Conservation (phyloP, 2,888 invertebrate genomes). For the Drosophila niveifrons region DNA sequence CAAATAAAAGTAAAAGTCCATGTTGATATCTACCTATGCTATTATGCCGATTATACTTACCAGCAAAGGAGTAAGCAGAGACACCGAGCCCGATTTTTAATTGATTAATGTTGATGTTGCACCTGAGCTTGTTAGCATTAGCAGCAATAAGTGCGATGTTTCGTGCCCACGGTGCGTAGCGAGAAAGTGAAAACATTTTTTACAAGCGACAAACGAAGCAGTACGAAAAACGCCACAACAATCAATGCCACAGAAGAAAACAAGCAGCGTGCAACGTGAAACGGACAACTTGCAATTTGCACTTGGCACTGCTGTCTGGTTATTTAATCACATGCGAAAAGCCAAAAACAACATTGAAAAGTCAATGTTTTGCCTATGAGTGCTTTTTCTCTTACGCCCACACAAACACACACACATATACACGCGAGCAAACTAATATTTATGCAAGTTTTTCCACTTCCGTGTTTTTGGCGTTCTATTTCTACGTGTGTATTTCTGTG, state of each 20-base stretch:
- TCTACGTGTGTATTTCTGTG: conserved; percentile 21
- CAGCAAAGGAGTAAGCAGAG: conserved; percentile 55
- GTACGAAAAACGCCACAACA: conserved; percentile 24
- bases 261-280: conserved; percentile 13
- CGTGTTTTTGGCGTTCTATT: conserved; percentile 66
- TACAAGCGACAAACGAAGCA: conserved; percentile 53
- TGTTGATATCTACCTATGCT: neutral
- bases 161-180: conserved; percentile 70
- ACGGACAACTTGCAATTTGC: conserved; percentile 44
- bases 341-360: conserved; percentile 45
- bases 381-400: conserved; percentile 32
- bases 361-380: conserved; percentile 64
- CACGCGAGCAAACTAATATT: conserved; percentile 53
- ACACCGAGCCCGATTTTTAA: conserved; percentile 40
- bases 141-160: conserved; percentile 56
- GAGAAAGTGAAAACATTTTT: conserved; percentile 82
- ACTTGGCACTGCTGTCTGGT: conserved; percentile 63
- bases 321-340: conserved; percentile 68
- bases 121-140: conserved; percentile 40
- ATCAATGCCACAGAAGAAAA: neutral
- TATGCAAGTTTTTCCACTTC: conserved; percentile 69
- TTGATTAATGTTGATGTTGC: conserved; percentile 40
- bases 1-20: neutral
- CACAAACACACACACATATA: conserved; percentile 17
- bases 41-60: conserved; percentile 48